Evolutionary conservation across 2,113 vertebrate genomes (phyloP), one percentile per base, ranked within the genome.

Genomic region (Heterochromis multidens): DNA sequence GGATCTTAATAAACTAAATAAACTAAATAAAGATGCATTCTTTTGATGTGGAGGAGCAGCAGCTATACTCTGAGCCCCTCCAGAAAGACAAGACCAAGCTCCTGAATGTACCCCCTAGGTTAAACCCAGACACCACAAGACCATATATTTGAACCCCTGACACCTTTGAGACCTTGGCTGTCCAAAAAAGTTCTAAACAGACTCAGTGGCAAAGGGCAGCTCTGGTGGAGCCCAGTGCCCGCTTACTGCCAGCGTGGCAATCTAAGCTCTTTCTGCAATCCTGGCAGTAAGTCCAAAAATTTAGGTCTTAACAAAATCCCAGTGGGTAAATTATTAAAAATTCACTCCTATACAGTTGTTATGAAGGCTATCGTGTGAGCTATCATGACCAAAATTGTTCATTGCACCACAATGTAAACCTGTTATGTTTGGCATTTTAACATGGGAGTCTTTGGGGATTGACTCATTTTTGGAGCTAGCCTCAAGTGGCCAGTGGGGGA

Each of bases 401-500:
- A n/a, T 5, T 74, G 46, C 17, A 1, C 7, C 27, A n/a, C 27
- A 49, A 21, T 21, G 21, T 19, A 21, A 10, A 52, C 0, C 29
- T 52, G 25, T 49, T 17, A 52, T 19, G 16, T 74, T 31, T 5
- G 27, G 43, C 12, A 3, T 52, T 52, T 52, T 74, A n/a, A 52
- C 6, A 74, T 0, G 0, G 3, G 0, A n/a, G 10, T 52, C 54
- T n/a, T 17, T 72, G 67, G 17, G 17, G 43, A 72, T 31, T 1
- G 0, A 31, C 29, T 74, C 11, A 0, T 12, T 74, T 21, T 31
- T n/a, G 1, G 21, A 72, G 67, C 25, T 19, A 72, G 43, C 17
- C 43, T 72, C 43, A 72, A 52, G 67, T 13, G 43, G 23, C 13
- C 63, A 67, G 1, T 67, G 65, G 23, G 27, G 40, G 46, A 52